phyloP scores from a whole-genome alignment of 2,888 invertebrate genomes.

The Macrophya alboannulata region DNA sequence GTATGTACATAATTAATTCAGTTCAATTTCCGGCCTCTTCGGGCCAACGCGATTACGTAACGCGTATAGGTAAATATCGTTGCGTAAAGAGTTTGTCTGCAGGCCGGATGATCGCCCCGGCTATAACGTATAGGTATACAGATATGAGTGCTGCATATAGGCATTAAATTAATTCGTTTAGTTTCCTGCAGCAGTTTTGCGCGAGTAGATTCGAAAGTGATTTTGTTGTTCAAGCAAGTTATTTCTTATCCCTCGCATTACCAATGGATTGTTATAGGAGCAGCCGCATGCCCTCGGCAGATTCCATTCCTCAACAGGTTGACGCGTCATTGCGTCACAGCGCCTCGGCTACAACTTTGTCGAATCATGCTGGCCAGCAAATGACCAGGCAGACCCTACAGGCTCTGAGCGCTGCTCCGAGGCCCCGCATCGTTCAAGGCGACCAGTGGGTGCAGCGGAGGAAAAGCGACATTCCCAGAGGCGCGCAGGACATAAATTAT shows the following conservation, averaged over 20 bases:
- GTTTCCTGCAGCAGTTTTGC: neutral
- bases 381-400: constrained; percentile 88
- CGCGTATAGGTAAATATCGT: constrained; percentile 8
- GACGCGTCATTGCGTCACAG: constrained; percentile 80
- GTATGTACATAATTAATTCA: neutral
- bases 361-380: constrained; percentile 81
- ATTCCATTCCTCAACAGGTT: constrained; percentile 83
- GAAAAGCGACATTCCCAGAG: constrained; percentile 79
- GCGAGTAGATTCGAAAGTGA: neutral
- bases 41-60: constrained; percentile 14
- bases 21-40: constrained; percentile 30
- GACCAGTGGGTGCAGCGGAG: constrained; percentile 88
- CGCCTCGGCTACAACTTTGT: constrained; percentile 72
- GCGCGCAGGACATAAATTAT: constrained; percentile 83
- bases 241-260: neutral
- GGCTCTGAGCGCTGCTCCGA: constrained; percentile 90
- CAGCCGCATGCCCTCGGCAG: constrained; percentile 84
- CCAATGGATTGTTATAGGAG: constrained; percentile 77
- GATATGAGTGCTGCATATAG: neutral
- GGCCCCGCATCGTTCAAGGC: constrained; percentile 87
- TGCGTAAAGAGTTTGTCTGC: constrained; percentile 20
- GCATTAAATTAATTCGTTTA: neutral
- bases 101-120: constrained; percentile 19
- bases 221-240: neutral
- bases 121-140: neutral